Conservation (phyloP, 1,140 invertebrate genomes). For the Chrysomallon squamiferum region DNA sequence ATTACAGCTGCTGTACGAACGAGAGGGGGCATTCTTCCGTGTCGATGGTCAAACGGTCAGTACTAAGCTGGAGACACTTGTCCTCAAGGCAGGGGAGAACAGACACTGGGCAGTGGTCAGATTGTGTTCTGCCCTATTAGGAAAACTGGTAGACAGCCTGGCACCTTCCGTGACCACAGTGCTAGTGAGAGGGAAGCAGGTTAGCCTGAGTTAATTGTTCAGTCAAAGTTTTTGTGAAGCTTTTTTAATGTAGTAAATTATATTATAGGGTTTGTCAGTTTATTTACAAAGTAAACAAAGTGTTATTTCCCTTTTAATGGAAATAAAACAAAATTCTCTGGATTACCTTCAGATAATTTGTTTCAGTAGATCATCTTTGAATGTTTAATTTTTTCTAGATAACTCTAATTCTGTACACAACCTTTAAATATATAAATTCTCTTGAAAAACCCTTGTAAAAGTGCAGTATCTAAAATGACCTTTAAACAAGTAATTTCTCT, state of each 20-base stretch:
- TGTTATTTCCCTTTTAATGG: too few species aligned
- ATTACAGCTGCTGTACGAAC: constrained; percentile 82
- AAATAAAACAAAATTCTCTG: too few species aligned
- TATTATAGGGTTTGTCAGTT: neutral
- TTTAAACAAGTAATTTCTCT: too few species aligned
- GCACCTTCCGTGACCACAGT: constrained; percentile 97
- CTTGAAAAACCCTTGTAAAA: too few species aligned
- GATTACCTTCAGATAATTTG: too few species aligned
- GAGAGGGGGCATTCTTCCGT: constrained; percentile 82
- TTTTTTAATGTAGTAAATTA: neutral
- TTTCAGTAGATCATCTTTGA: too few species aligned
- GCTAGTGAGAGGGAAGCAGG: constrained; percentile 96
- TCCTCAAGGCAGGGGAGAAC: constrained; percentile 84
- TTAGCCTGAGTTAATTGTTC: constrained; percentile 54
- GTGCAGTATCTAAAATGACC: too few species aligned
- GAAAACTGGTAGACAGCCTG: constrained; percentile 95
- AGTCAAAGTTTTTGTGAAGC: neutral
- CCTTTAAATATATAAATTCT: too few species aligned
- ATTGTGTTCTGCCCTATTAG: constrained; percentile 89
- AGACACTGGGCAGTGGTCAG: constrained; percentile 89
- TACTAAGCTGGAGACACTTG: constrained; percentile 79
- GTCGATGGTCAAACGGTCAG: constrained; percentile 72
- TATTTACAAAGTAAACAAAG: too few species aligned
- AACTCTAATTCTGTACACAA: too few species aligned
- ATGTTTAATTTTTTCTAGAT: too few species aligned